A percentile compares a stretch with the other conserved stretches of the same genome.
Conservation (phyloP, 2,113 vertebrate genomes). For the Poecile atricapillus region DNA sequence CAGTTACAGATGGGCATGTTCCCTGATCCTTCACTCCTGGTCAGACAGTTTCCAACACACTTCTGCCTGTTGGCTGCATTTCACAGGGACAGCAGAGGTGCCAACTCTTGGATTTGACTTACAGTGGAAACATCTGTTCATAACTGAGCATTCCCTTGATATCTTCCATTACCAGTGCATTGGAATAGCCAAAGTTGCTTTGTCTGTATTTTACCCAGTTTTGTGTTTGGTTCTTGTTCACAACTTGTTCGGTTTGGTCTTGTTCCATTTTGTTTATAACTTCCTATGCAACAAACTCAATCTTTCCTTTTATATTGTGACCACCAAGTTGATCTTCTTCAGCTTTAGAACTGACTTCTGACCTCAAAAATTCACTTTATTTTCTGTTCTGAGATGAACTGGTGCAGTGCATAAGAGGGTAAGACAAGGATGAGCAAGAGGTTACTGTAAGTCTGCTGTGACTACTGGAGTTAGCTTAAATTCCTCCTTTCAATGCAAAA, state of each 20-base stretch:
- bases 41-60: rapidly evolving
- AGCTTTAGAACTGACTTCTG: neutral
- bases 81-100: neutral
- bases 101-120: rapidly evolving
- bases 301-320: neutral
- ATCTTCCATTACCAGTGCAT: neutral
- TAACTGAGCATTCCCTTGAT: neutral
- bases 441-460: neutral
- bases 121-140: neutral
- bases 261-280: neutral
- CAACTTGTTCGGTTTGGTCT: rapidly evolving
- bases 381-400: neutral
- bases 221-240: neutral
- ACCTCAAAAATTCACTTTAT: neutral
- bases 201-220: neutral
- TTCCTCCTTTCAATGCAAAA: neutral
- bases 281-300: neutral
- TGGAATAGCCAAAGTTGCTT: neutral
- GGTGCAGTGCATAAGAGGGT: neutral
- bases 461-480: neutral
- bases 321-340: neutral
- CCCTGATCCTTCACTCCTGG: neutral
- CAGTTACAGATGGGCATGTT: rapidly evolving
- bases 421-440: neutral
- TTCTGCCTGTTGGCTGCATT: neutral